Base-by-base conservation (phyloP, 2,888 invertebrate species). In the Cremastinae sp. region DNA sequence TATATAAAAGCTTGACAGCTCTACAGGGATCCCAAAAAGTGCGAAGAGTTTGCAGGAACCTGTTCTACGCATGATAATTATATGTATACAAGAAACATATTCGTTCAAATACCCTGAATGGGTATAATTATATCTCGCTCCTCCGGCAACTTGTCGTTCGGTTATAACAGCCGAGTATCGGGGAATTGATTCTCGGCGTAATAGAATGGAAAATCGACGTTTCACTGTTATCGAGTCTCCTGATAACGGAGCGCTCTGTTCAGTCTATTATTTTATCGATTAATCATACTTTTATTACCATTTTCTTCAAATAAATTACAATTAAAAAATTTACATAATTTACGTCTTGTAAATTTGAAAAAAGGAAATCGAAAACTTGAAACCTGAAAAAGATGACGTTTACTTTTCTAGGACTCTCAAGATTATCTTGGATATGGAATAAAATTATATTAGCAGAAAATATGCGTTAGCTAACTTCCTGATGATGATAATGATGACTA, bases 121-220 rank as follows among this genome's bases (percentile, higher is more conserved):
- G 2, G 12, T 41, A 41, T 14, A 12, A 12, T 9, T 47, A 16
- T 16, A 16, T 2, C 14, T 47, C 9, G 8, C 4, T 5, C 2
- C 8, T 2, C 41, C 2, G 28, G 5, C 28, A 45, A 41, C 51
- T 43, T 39, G 41, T 16, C 18, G 47, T 20, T 28, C 41, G 20
- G 22, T 69, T 61, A 69, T 69, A 53, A 51, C 51, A 53, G 22
- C 69, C 69, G 69, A 59, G 35, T 69, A 69, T 16, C 39, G 7
- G 28, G 41, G 39, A 53, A 69, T 69, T 59, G 43, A 69, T 35
- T 69, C 18, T 2, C 2, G 2, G 5, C 28, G 59, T 51, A 51
- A 69, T 69, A 61, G 51, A 69, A 69, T 43, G 51, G 51, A 53
- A 53, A 39, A 1, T 35, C 4, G 8, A 41, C 35, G 39, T 41